A percentile compares a stretch with the other conserved stretches of the same genome.
These are phyloP conservation scores for Labeo calbasu DNA, from an alignment of 2,797 vertebrate genomes.

Conservation along the genomic window DNA sequence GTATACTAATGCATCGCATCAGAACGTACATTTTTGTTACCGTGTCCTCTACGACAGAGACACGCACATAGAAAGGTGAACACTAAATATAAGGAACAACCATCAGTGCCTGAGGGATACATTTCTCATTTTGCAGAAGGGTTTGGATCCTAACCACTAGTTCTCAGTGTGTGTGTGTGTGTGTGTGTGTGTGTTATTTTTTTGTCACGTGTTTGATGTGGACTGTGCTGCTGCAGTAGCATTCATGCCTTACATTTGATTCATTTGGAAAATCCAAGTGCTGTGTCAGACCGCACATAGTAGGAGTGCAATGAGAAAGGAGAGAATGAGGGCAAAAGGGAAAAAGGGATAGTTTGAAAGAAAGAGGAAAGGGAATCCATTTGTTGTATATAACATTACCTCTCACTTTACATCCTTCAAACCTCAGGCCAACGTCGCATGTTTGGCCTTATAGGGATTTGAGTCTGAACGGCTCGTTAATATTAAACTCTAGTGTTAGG, in stretches of 20 bases:
- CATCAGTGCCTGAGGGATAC: conserved; percentile 48
- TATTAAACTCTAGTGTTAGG: neutral
- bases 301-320: conserved; percentile 1
- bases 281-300: neutral
- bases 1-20: neutral
- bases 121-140: neutral
- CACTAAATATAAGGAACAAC: conserved; percentile 37
- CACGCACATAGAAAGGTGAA: neutral
- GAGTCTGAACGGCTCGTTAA: neutral
- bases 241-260: conserved; percentile 1
- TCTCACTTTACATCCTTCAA: conserved; percentile 64
- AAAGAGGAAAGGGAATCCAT: conserved; percentile 47
- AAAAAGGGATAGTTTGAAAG: neutral
- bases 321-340: neutral
- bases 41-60: neutral
- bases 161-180: neutral
- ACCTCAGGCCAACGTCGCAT: conserved; percentile 66
- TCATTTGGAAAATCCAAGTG: neutral
- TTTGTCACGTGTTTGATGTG: conserved; percentile 16
- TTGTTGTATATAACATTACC: conserved; percentile 59
- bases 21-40: neutral
- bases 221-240: neutral
- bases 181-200: neutral
- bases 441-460: neutral
- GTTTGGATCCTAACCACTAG: neutral